Evolutionary conservation across 2,113 vertebrate species (phyloP).

Genomic region (Albula goreensis): DNA sequence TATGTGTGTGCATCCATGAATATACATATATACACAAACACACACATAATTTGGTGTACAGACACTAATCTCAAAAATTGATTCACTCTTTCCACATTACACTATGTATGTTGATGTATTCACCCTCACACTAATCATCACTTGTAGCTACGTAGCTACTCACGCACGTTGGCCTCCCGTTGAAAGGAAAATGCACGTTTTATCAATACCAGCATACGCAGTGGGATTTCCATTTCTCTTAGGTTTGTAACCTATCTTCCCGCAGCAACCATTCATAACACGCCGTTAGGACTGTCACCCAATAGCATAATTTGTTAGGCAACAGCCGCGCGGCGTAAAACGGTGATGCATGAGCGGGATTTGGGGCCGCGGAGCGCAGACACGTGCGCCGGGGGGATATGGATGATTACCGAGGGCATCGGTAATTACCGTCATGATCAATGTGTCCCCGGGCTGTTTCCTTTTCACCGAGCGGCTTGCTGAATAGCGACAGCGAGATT

Average conservation of each 20-base stretch:
- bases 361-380: background rate
- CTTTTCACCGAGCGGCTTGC: background rate
- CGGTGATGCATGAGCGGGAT: conserved; percentile 27
- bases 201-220: background rate
- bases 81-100: background rate
- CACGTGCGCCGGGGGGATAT: background rate
- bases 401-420: background rate
- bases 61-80: background rate
- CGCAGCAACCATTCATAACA: background rate
- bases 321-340: conserved; percentile 31
- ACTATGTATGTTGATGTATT: background rate
- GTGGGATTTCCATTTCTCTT: background rate
- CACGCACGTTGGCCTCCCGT: background rate
- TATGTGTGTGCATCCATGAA: background rate
- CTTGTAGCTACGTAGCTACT: background rate
- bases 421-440: conserved; percentile 25
- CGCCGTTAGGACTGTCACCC: conserved; percentile 24
- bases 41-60: background rate
- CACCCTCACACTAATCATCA: background rate
- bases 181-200: background rate
- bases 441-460: background rate
- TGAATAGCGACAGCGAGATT: background rate
- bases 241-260: background rate
- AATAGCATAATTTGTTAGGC: background rate
- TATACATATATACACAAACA: background rate